phyloP scores from a whole-genome alignment of 2,797 vertebrate genomes.

The Dryobates pubescens region DNA sequence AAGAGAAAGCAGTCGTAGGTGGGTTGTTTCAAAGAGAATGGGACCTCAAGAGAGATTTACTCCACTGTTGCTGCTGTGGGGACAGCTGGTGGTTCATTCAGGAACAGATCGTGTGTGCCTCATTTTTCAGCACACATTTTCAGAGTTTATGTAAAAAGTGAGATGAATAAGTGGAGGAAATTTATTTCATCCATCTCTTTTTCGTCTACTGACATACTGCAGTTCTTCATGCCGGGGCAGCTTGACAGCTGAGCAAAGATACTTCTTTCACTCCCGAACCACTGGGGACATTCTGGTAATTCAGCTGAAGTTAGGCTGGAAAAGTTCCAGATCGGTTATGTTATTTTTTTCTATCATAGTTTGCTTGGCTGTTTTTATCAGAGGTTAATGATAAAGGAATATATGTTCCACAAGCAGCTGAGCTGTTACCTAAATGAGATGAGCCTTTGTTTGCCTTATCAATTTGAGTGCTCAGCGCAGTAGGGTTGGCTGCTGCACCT shows the following conservation, averaged over 20 bases:
- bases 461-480: accelerated
- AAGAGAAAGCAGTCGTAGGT: neutral
- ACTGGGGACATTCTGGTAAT: neutral
- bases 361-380: neutral
- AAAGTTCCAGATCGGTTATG: neutral
- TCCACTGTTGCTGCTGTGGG: accelerated
- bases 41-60: neutral
- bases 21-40: neutral
- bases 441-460: neutral
- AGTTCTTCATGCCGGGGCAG: neutral
- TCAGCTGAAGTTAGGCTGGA: neutral
- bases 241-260: neutral
- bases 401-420: accelerated
- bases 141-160: neutral
- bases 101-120: neutral
- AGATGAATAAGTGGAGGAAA: neutral
- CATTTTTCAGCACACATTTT: neutral
- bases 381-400: neutral
- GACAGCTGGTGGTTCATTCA: accelerated
- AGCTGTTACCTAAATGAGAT: neutral
- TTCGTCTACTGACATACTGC: neutral
- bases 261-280: neutral
- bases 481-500: neutral
- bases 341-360: neutral
- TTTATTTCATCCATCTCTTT: neutral